Percentiles rank a stretch among this genome's conserved stretches.
Evolutionary conservation across 92 coral and sea anemone species (phyloP).

Genomic region (Micromussa lordhowensis): DNA sequence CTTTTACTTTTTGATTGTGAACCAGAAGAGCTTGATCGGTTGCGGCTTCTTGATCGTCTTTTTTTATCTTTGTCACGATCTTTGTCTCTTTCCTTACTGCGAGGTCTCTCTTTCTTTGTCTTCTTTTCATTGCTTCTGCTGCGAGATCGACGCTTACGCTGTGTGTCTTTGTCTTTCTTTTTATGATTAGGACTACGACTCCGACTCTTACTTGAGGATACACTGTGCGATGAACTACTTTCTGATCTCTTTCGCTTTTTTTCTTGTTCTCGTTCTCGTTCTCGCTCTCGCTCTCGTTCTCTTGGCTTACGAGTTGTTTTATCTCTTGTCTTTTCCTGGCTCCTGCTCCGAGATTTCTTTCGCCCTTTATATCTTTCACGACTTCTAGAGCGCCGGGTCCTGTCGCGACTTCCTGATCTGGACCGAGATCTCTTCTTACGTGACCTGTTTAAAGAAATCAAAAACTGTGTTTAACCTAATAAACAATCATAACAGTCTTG

Average conservation of each 20-base stretch:
- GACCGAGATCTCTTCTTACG: slow-evolving; percentile 80
- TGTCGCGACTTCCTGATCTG: slow-evolving; percentile 74
- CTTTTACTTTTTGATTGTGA: slow-evolving; percentile 87
- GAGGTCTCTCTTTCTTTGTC: slow-evolving; percentile 55
- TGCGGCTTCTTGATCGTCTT: slow-evolving; percentile 78
- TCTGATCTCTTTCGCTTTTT: slow-evolving; percentile 55
- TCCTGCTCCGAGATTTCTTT: slow-evolving; percentile 67
- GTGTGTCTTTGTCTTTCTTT: slow-evolving; percentile 54
- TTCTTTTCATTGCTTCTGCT: slow-evolving; percentile 80
- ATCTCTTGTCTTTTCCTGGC: slow-evolving; percentile 60
- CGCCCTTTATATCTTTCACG: slow-evolving; percentile 63
- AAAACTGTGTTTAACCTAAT: neutral
- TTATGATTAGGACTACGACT: slow-evolving; percentile 70
- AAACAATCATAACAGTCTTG: neutral
- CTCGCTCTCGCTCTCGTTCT: slow-evolving; percentile 39
- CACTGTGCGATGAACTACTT: slow-evolving; percentile 68
- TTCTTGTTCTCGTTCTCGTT: slow-evolving; percentile 59
- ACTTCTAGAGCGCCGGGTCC: slow-evolving; percentile 78
- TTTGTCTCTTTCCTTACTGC: slow-evolving; percentile 55
- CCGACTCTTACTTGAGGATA: slow-evolving; percentile 70
- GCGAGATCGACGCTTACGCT: slow-evolving; percentile 73
- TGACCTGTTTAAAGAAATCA: slow-evolving; percentile 32
- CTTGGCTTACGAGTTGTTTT: slow-evolving; percentile 41
- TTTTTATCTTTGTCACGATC: slow-evolving; percentile 78
- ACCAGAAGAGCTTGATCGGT: slow-evolving; percentile 64